Evolutionary conservation across 2,888 invertebrate genomes (phyloP), one percentile per base, ranked within the genome.

Genomic region (Pyralis farinalis): DNA sequence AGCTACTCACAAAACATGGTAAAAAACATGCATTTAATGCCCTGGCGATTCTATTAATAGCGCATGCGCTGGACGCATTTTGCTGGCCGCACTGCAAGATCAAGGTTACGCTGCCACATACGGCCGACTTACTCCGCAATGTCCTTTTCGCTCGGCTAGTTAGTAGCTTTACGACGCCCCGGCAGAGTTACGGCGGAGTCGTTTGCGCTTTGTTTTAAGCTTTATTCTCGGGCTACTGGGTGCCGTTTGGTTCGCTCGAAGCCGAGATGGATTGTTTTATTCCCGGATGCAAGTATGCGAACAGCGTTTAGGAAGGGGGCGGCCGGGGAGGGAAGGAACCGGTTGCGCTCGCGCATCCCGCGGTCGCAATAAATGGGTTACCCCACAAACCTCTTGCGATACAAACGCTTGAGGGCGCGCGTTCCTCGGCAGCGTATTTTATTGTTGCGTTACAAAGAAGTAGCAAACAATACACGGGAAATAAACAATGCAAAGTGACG

Each of bases 371-470:
- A 86, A 85, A 86, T 86, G 80, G 87, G 86, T 87, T 86, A 82
- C 83, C 84, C 87, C 80, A 87, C 84, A 87, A 70, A 87, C 86
- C 86, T 81, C 85, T 80, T 86, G 81, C 71, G 71, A 80, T 77
- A 84, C 68, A 82, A 74, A 84, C 73, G 61, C 53, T 8, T 20
- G 30, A 16, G 16, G 21, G 34, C 25, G 30, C 27, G 34, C 21
- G 30, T 31, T 10, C 16, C 10, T 22, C 7, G 7, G 11, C 40
- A 33, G 33, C 33, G 12, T 34, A 34, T 34, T 30, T 20, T 20
- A 7, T 10, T 22, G 25, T 25, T 12, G 8, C 21, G 12, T 7
- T 22, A 7, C 31, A 12, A 38, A 37, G 21, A 12, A 27, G 8
- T 12, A 36, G 34, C 45, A 41, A 40, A 41, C 36, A 16, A 16